Conservation (phyloP, 2,797 vertebrate genomes). For the Pipistrellus kuhlii region DNA sequence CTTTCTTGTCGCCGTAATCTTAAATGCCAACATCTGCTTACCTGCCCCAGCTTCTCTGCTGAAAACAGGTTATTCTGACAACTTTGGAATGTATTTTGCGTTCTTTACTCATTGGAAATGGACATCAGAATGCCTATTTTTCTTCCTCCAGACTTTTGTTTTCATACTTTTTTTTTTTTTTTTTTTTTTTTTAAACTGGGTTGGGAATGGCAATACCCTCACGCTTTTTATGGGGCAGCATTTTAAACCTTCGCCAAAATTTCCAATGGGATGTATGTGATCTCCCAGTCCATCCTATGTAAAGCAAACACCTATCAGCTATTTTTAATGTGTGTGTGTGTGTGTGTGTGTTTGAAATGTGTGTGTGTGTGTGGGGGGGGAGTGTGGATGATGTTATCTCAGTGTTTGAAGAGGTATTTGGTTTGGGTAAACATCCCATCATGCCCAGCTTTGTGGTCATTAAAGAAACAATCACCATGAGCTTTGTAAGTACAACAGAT, state of each 20-base stretch:
- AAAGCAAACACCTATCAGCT: neutral
- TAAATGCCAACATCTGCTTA: constrained; percentile 50
- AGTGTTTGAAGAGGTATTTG: neutral
- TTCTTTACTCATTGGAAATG: constrained; percentile 60
- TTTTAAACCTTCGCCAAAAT: constrained; percentile 48
- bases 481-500: constrained; percentile 40
- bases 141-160: neutral
- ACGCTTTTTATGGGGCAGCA: neutral
- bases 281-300: neutral
- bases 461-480: neutral
- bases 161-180: neutral
- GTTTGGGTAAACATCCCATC: neutral
- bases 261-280: neutral
- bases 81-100: constrained; percentile 64
- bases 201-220: neutral
- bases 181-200: neutral
- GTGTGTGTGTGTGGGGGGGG: neutral
- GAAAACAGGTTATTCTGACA: constrained; percentile 23
- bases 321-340: neutral
- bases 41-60: constrained; percentile 62
- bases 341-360: neutral
- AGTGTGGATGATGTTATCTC: neutral
- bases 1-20: neutral
- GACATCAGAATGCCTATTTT: neutral
- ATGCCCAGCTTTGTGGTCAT: neutral